A percentile compares a stretch with the other conserved stretches of the same genome.
These are phyloP conservation scores for Pammene fasciana DNA, from an alignment of 2,888 invertebrate genomes.

Conservation along the genomic window DNA sequence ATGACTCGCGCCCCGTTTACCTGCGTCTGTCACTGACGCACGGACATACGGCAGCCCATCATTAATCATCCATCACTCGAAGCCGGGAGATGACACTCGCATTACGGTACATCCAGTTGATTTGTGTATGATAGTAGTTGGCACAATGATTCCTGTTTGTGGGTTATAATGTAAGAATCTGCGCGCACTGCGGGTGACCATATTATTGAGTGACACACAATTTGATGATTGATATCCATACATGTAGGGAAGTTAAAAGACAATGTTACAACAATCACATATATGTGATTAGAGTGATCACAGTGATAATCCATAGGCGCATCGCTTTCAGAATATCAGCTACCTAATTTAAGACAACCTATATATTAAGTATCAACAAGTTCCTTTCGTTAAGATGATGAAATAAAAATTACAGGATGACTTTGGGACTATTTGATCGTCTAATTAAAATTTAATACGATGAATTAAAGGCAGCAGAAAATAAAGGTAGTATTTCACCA, in stretches of 20 bases:
- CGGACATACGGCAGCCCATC: constrained; percentile 63
- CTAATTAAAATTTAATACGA: no score
- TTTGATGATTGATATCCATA: constrained; percentile 13
- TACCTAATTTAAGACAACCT: no score
- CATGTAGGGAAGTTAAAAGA: not conserved
- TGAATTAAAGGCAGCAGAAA: no score
- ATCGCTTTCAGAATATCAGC: no score
- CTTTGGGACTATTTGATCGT: no score
- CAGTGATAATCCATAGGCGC: not conserved
- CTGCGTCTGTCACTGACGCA: constrained; percentile 55
- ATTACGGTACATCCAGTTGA: constrained; percentile 28
- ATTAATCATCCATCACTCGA: constrained; percentile 66
- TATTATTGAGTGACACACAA: constrained; percentile 14
- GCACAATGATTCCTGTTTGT: constrained; percentile 14
- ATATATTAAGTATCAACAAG: no score
- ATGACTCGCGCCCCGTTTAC: constrained; percentile 48
- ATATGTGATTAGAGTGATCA: not conserved
- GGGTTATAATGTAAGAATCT: constrained; percentile 14
- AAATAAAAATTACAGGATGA: no score
- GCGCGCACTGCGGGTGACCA: constrained; percentile 15
- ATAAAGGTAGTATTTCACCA: no score
- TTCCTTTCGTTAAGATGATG: no score
- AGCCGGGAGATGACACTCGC: constrained; percentile 33
- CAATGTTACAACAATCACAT: no score
- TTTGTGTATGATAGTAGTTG: constrained; percentile 25